These are phyloP conservation scores for Cheilosia variabilis DNA, from an alignment of 2,888 invertebrate genomes.

Conservation along the genomic window DNA sequence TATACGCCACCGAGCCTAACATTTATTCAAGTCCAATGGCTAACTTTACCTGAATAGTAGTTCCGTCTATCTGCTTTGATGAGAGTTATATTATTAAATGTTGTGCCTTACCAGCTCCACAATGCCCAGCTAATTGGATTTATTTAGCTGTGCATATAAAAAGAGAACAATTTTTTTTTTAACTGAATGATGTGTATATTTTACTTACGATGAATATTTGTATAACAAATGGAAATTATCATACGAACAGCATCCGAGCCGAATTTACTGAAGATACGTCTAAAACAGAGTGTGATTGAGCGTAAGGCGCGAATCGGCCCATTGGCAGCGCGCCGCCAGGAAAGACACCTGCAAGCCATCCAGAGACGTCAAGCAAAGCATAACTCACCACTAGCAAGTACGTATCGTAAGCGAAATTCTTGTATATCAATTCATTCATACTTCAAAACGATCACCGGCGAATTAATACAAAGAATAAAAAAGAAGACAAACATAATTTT, in stretches of 20 bases:
- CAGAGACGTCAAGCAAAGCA: conserved; percentile 84
- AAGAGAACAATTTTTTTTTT: background rate
- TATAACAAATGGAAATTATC: conserved; percentile 74
- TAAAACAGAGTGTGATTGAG: conserved; percentile 97
- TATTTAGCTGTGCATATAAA: conserved; percentile 2
- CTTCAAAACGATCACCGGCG: conserved; percentile 36
- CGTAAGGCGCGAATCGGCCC: conserved; percentile 93
- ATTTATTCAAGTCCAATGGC: no score
- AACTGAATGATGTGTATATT: conserved; percentile 23
- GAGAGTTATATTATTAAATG: no score
- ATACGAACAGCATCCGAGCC: conserved; percentile 94
- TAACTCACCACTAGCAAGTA: conserved; percentile 84
- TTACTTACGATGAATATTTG: conserved; percentile 33
- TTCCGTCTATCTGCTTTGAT: no score
- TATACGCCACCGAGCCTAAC: no score
- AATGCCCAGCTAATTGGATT: background rate
- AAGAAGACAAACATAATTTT: conserved; percentile 14
- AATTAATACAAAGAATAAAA: conserved; percentile 68
- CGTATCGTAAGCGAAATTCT: conserved; percentile 77
- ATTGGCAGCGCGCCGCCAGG: conserved; percentile 92
- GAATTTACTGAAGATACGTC: conserved; percentile 96
- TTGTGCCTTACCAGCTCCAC: no score
- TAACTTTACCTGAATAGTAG: no score
- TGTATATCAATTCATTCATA: conserved; percentile 29
- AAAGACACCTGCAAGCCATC: conserved; percentile 88